Percentiles rank a stretch among this genome's conserved stretches.
These are phyloP conservation scores for Clunio marinus DNA, from an alignment of 2,888 invertebrate species.

Conservation along the genomic window DNA sequence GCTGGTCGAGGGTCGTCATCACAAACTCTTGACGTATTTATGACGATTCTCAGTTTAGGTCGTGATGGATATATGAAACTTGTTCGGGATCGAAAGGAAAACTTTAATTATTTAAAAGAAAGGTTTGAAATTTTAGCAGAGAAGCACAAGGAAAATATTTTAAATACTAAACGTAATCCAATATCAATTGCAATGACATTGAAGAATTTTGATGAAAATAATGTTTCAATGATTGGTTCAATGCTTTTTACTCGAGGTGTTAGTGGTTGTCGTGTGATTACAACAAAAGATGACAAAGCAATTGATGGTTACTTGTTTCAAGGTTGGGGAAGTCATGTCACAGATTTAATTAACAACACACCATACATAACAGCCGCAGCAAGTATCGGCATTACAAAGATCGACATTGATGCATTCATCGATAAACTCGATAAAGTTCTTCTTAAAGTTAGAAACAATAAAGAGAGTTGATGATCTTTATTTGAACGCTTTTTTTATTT, in stretches of 20 bases:
- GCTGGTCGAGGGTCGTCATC: slow-evolving; percentile 70
- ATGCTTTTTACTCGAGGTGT: slow-evolving; percentile 69
- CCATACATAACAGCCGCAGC: slow-evolving; percentile 74
- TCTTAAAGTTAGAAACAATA: slow-evolving; percentile 45
- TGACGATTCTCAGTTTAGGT: slow-evolving; percentile 69
- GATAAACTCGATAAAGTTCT: slow-evolving; percentile 60
- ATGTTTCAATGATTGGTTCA: slow-evolving; percentile 62
- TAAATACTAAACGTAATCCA: slow-evolving; percentile 61
- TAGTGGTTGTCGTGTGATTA: slow-evolving; percentile 65
- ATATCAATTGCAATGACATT: slow-evolving; percentile 62
- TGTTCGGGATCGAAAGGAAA: slow-evolving; percentile 57
- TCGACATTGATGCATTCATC: slow-evolving; percentile 66
- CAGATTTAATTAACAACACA: slow-evolving; percentile 55
- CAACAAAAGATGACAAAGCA: slow-evolving; percentile 53
- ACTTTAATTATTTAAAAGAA: slow-evolving; percentile 59
- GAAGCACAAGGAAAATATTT: slow-evolving; percentile 57
- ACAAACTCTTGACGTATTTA: slow-evolving; percentile 68
- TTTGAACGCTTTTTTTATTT: background rate
- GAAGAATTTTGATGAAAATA: slow-evolving; percentile 49
- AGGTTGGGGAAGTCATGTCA: slow-evolving; percentile 67
- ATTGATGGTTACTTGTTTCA: slow-evolving; percentile 57
- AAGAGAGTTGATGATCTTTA: background rate
- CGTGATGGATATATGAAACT: slow-evolving; percentile 59
- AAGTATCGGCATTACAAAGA: slow-evolving; percentile 61
- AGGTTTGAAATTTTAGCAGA: slow-evolving; percentile 56